Percentiles rank a stretch among this genome's conserved stretches.
phyloP scores from a whole-genome alignment of 2,888 invertebrate species.

The Griposia aprilina region DNA sequence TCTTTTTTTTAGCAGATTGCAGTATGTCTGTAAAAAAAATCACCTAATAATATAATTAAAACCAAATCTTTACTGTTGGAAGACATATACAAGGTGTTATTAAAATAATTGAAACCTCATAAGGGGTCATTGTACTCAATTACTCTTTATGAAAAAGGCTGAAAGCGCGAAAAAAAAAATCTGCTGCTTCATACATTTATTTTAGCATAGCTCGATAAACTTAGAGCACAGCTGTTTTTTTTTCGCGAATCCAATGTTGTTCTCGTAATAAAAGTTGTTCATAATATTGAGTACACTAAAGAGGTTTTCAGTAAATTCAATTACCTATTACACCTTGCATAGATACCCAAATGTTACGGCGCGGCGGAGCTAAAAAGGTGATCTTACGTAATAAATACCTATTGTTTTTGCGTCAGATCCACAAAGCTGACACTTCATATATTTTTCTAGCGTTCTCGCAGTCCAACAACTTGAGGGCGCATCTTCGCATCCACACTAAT shows the following conservation, averaged over 20 bases:
- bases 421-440: background rate
- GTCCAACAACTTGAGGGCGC: slow-evolving; percentile 88
- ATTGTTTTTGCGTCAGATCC: too few species aligned
- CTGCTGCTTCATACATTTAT: background rate
- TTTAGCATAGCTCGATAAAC: background rate
- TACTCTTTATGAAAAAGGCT: background rate
- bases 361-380: background rate
- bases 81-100: background rate
- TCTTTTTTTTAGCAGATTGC: background rate
- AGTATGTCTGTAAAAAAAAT: too few species aligned
- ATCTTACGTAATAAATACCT: background rate
- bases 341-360: background rate
- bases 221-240: background rate
- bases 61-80: background rate
- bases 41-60: background rate
- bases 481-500: slow-evolving; percentile 89
- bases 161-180: background rate
- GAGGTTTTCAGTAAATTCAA: background rate
- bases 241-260: background rate
- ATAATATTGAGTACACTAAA: background rate
- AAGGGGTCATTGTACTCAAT: background rate
- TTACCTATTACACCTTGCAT: background rate
- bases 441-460: slow-evolving; percentile 86
- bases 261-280: background rate
- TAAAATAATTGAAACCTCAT: background rate